Percentiles rank a stretch among this genome's conserved stretches.
Conservation (phyloP, 2,888 invertebrate genomes). For the Archips xylosteana region DNA sequence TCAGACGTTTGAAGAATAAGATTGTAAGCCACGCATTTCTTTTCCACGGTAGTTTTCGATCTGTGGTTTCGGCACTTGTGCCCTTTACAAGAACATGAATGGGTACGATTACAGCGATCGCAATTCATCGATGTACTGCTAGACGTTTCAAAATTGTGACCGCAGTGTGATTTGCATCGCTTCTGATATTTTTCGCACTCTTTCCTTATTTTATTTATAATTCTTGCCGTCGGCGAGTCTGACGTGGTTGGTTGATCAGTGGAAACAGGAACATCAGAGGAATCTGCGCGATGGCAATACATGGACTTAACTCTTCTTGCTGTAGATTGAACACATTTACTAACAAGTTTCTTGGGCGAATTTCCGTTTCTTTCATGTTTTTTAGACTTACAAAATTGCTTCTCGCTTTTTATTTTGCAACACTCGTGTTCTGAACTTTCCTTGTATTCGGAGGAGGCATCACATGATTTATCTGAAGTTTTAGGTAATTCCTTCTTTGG, state of each 20-base stretch:
- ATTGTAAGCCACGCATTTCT: slow-evolving; percentile 77
- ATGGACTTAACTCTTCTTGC: slow-evolving; percentile 53
- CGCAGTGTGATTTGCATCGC: slow-evolving; percentile 60
- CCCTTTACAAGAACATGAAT: slow-evolving; percentile 65
- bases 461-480: slow-evolving; percentile 6
- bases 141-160: slow-evolving; percentile 66
- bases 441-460: slow-evolving; percentile 19
- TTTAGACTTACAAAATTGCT: slow-evolving; percentile 6
- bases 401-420: slow-evolving; percentile 5
- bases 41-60: slow-evolving; percentile 60
- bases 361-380: slow-evolving; percentile 22
- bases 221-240: slow-evolving; percentile 72
- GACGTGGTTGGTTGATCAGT: slow-evolving; percentile 70
- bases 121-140: slow-evolving; percentile 73
- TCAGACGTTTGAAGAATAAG: slow-evolving; percentile 79
- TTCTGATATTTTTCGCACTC: slow-evolving; percentile 78
- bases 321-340: slow-evolving; percentile 65
- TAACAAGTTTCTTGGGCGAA: slow-evolving; percentile 49
- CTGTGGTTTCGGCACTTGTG: slow-evolving; percentile 69
- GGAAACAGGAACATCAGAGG: slow-evolving; percentile 65
- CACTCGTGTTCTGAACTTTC: slow-evolving; percentile 14
- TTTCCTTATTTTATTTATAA: slow-evolving; percentile 72
- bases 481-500: background rate
- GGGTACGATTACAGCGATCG: slow-evolving; percentile 68
- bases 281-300: slow-evolving; percentile 55